Base-by-base conservation (phyloP, 2,888 invertebrate species). In the Aspidiotus destructor region DNA sequence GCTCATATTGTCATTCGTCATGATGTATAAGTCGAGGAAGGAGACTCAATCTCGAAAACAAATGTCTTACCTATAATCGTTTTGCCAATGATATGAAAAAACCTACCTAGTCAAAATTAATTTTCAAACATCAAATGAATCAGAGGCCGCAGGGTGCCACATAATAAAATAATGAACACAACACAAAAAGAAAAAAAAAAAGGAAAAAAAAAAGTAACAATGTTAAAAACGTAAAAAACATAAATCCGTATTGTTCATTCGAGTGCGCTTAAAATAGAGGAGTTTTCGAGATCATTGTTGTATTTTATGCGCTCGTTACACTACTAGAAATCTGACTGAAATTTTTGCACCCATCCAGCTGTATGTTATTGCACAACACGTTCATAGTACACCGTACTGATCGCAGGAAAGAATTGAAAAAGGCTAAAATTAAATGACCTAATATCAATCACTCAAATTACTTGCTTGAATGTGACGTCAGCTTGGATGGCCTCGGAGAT, bases 251-350 rank as follows among this genome's bases (percentile, higher is more conserved):
- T 68, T 68, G 57, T 68, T 62, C 61, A 28, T 44, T 15, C 28
- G 53, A 61, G 61, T 53, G 62, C 48, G 68, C 62, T 62, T 68
- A 62, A 68, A 68, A 41, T 13, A 60, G 15, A 48, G 11, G n/a
- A 48, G n/a, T 48, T 28, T 48, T 13, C 9, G 60, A 60, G 62
- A 68, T 62, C 60, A 68, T 61, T 54, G 68, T 68, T 68, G 48
- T 41, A 41, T 61, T 64, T 41, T 52, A 41, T 41, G 16, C 40
- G 11, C 10, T 28, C 28, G 28, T 28, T 28, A 28, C 28, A 28
- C 28, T 28, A 28, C 1, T 28, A 28, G 28, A 28, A 3, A 28
- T 28, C 28, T 28, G 28, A 28, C 28, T 28, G 28, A 28, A 28
- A 28, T 28, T 28, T 28, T 28, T 5, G 28, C 28, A 28, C 28